Base-by-base conservation (phyloP, 2,113 vertebrate genomes). In the Tor tambroides region DNA sequence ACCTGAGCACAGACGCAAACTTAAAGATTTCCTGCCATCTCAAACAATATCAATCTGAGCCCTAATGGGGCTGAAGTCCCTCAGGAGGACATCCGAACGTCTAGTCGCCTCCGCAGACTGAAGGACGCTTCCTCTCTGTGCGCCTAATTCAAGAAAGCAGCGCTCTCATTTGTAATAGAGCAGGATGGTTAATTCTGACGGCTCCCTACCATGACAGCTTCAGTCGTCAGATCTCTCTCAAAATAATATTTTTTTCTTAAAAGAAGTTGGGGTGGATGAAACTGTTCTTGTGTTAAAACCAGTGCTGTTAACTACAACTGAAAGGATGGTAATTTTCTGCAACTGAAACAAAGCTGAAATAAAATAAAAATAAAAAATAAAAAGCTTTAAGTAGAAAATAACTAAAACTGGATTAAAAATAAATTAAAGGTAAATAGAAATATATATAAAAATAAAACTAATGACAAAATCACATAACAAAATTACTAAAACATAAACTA, bases 21-120 rank as follows among this genome's bases (percentile, higher is more conserved):
- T 86, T 87, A 90, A 77, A 90, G 85, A 88, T 90, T 88, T 88
- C 69, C 87, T 56, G 51, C 82, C 85, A 85, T 88, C 78, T 87
- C 51, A 76, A 88, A 88, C 85, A 88, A 87, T 90, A 90, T 90
- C 89, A 90, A 88, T 88, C 85, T 84, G 28, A 65, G 8, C 46
- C 77, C 61, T 88, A 90, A 90, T 90, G 85, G 87, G 88, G 59
- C 85, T 46, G 35, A 79, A 65, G 59, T 26, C 86, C 71, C 89
- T 85, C 69, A 26, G 43, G 85, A 79, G 87, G 86, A 85, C 59
- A 28, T 71, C 67, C 56, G 8, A 71, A 69, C 41, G 23, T 83
- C 84, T 84, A 83, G 79, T 83, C 89, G 75, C 77, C 81, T 87
- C 51, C 8, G 32, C 71, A 83, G 86, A 85, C 38, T 59, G 83